These are phyloP conservation scores for Anguilla marmorata DNA, from an alignment of 2,797 vertebrate species.

Conservation along the genomic window DNA sequence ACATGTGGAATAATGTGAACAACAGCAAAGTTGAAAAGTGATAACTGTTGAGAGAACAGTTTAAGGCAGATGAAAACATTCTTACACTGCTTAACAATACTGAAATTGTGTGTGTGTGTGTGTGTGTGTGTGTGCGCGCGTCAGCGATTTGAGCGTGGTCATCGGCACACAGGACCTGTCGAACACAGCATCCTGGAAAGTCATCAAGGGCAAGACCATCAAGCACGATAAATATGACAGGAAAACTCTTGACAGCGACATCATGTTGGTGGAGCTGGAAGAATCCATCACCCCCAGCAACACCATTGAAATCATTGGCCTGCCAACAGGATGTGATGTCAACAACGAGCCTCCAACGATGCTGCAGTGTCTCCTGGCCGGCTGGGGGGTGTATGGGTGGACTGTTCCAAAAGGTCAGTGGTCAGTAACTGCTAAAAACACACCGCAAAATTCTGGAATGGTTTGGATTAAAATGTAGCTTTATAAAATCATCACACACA, in stretches of 20 bases:
- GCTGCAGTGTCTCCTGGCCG: neutral
- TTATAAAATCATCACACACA: too few relatives aligned
- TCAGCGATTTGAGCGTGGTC: constrained; percentile 8
- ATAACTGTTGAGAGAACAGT: too few relatives aligned
- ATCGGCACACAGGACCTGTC: neutral
- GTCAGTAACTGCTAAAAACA: neutral
- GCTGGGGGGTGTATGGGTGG: constrained; percentile 15
- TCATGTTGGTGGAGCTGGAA: constrained; percentile 16
- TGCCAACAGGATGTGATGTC: neutral
- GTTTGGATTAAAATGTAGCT: too few relatives aligned
- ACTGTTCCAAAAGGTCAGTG: neutral
- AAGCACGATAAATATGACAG: neutral
- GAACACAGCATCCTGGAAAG: neutral
- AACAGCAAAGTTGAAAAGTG: too few relatives aligned
- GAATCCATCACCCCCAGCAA: neutral
- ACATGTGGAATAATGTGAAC: too few relatives aligned
- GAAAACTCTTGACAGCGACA: neutral
- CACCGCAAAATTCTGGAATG: neutral
- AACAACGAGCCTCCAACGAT: neutral
- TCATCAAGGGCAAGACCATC: neutral
- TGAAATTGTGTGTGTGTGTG: neutral
- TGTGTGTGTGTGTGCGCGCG: neutral
- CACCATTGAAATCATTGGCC: neutral
- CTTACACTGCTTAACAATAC: neutral
- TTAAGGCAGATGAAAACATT: too few relatives aligned